These are phyloP conservation scores for Potamarius usumacintae DNA, from an alignment of 2,113 vertebrate species.

Conservation along the genomic window DNA sequence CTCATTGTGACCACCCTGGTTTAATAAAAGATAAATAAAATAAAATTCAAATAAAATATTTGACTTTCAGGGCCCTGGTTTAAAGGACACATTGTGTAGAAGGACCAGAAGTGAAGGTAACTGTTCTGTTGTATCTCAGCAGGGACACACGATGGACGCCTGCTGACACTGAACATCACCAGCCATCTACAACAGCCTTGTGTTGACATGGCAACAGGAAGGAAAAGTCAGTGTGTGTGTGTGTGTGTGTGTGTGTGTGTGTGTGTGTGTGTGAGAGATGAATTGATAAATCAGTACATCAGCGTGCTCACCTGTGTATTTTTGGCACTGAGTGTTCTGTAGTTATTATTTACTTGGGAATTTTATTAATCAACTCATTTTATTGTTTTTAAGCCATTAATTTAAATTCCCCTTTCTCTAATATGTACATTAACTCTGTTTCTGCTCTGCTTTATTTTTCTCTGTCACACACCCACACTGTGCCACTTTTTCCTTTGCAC, in stretches of 20 bases:
- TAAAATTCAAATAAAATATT: not conserved
- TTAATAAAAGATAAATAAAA: not conserved
- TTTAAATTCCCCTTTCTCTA: not conserved
- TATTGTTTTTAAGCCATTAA: not conserved
- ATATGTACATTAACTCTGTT: too few species aligned
- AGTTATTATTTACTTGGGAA: not conserved
- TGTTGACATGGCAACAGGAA: slow-evolving; percentile 57
- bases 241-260: not conserved
- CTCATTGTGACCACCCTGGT: not conserved
- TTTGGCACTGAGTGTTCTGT: not conserved
- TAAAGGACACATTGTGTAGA: not conserved
- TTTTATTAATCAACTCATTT: not conserved
- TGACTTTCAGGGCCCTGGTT: not conserved
- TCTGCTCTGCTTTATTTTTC: not conserved
- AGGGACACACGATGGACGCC: slow-evolving; percentile 31
- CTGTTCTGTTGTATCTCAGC: slow-evolving; percentile 17
- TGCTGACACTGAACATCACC: slow-evolving; percentile 23
- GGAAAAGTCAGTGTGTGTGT: slow-evolving; percentile 49
- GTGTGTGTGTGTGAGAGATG: not conserved
- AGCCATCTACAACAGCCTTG: slow-evolving; percentile 24
- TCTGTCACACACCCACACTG: not conserved
- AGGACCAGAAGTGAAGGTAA: not conserved
- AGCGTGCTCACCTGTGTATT: not conserved
- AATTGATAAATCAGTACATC: not conserved
- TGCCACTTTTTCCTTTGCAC: not conserved